Base-by-base conservation (phyloP, 2,888 invertebrate genomes). In the Heliconius ethilla region DNA sequence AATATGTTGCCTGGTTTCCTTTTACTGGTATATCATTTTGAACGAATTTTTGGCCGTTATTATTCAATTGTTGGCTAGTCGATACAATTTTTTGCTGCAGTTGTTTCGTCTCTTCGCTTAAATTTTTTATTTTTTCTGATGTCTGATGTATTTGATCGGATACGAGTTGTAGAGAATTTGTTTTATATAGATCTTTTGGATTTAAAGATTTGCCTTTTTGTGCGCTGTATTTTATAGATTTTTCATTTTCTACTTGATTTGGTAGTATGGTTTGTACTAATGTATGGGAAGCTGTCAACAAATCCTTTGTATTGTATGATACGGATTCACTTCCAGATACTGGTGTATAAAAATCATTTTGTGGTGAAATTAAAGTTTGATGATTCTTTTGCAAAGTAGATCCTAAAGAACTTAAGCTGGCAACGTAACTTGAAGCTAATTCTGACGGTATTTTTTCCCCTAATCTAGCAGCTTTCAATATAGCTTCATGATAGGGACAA, bases 1-100 rank as follows among this genome's bases (percentile, higher is more conserved):
- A 96, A 86, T 97, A 98, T 5, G 95, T 95, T 2, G 96, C 96
- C 25, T 95, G 92, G 40, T 95, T 94, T 0, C 95, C 96, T 85
- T 95, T 94, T 0, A 95, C 84, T 0, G 95, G 95, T 65, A 96
- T 92, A 29, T 89, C 87, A 13, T 83, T 78, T 59, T 87, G 86
- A 15, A 78, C 75, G 10, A 83, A 81, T 51, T 55, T 22, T 72
- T 87, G 87, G 0, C 85, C 83, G 37, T 82, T 86, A 0, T 87
- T 86, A 15, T 87, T 88, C 4, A 92, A 80, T 62, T 89, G 89
- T 63, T 93, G 90, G 70, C 85, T 90, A 0, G 87, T 85, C 0
- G 89, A 85, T 0, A 87, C 88, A 11, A 94, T 91, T 81, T 93
- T 92, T 70, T 94, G 92, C 37, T 94, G 93, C 62, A 94, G 79